Evolutionary conservation across 2,888 invertebrate species (phyloP).

Genomic region (Drosophila mayaguana): DNA sequence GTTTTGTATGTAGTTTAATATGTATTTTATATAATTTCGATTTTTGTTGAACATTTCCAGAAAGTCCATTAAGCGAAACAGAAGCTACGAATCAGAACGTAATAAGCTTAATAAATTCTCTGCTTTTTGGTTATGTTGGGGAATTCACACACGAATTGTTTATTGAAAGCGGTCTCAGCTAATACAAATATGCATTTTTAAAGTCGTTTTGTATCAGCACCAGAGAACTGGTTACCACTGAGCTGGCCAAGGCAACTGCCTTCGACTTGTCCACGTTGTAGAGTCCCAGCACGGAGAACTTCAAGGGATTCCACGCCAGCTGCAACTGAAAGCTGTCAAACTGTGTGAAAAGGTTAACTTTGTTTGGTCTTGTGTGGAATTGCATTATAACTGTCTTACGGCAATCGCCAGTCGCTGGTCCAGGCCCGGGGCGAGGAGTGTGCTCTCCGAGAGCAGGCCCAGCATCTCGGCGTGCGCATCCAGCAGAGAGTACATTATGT

Average conservation of each 20-base stretch:
- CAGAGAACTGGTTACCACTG: conserved; percentile 35
- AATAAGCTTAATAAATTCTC: too few species aligned
- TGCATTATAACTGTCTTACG: neutral
- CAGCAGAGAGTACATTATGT: conserved; percentile 24
- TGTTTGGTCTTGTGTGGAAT: neutral
- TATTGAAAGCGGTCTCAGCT: neutral
- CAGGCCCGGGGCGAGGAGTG: conserved; percentile 17
- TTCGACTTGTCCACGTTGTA: conserved; percentile 5
- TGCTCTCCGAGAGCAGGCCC: conserved; percentile 23
- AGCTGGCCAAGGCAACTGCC: conserved; percentile 22
- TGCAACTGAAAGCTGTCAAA: conserved; percentile 34
- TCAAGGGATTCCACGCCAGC: conserved; percentile 43
- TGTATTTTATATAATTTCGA: too few species aligned
- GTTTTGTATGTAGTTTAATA: too few species aligned
- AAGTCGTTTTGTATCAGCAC: conserved; percentile 48
- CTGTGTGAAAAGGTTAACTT: neutral
- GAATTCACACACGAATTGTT: neutral
- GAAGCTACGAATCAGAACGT: neutral
- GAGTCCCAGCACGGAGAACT: conserved; percentile 16
- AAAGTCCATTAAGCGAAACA: neutral
- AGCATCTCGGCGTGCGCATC: conserved; percentile 41
- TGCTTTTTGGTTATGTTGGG: too few species aligned
- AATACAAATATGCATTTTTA: conserved; percentile 15
- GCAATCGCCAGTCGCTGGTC: conserved; percentile 35
- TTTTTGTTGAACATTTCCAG: too few species aligned